Base-by-base conservation (phyloP, 2,888 invertebrate species). In the Mythimna ferrago region DNA sequence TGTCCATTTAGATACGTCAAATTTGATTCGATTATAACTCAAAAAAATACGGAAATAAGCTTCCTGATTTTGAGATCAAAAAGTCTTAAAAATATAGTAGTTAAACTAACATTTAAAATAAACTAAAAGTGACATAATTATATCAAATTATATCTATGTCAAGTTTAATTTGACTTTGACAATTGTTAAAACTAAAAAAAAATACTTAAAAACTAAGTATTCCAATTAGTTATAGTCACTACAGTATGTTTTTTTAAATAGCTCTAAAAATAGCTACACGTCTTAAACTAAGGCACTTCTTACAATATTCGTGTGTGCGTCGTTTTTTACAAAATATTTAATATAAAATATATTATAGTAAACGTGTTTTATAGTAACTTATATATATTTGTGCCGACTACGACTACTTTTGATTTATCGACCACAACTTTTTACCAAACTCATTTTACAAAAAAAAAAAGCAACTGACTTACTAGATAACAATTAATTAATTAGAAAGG, bases 221-320 rank as follows among this genome's bases (percentile, higher is more conserved):
- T 70, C 0, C 38, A 60, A 54, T 57, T 64, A 82, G 6, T 26
- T 68, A 41, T 67, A 65, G 16, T 51, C 6, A 60, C 71, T 86
- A 87, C 66, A 78, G 60, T 85, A 87, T 69, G 71, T 48, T 77
- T 71, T 35, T 73, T 83, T 80, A 85, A 86, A 82, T 82, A 83
- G 77, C 66, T 87, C 83, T 89, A 87, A 86, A 88, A 87, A 88
- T 84, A 86, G 51, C 80, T 86, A 87, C 79, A 77, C 67, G 71
- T 84, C 83, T 85, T 88, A 91, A 69, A 53, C 88, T 82, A 91
- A 92, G 92, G 92, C 92, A 92, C 91, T 89, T 89, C 82, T 89
- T 88, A 88, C 76, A 82, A 80, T 85, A 84, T 84, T 69, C 73
- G 80, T 83, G 72, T 90, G 90, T 89, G 89, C 88, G 88, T 88